These are phyloP conservation scores for Panonychus citri DNA, from an alignment of 1,140 invertebrate genomes.

Conservation along the genomic window DNA sequence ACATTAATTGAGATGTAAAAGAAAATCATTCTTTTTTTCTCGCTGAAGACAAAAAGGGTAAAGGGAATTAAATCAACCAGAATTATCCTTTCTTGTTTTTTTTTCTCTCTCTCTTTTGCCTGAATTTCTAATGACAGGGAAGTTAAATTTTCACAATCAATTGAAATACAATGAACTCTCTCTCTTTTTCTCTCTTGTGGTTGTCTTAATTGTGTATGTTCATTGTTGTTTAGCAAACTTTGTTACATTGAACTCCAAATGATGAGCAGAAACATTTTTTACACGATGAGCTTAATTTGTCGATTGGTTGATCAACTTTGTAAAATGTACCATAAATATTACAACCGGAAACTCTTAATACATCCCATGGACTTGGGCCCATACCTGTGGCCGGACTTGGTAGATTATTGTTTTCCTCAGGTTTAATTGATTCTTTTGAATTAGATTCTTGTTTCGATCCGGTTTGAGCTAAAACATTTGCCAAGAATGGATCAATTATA, in stretches of 20 bases:
- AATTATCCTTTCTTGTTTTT: too few relatives aligned
- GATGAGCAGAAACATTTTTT: conserved; percentile 63
- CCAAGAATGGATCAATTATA: not conserved
- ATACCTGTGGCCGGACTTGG: not conserved
- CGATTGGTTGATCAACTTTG: conserved; percentile 52
- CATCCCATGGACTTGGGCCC: not conserved
- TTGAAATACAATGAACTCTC: too few relatives aligned
- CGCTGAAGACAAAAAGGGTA: too few relatives aligned
- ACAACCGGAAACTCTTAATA: conserved; percentile 41
- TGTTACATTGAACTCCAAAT: conserved; percentile 55
- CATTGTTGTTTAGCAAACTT: conserved; percentile 31
- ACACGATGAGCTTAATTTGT: conserved; percentile 54
- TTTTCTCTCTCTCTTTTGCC: too few relatives aligned
- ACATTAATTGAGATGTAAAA: too few relatives aligned
- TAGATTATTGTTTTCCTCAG: not conserved
- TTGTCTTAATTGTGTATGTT: too few relatives aligned
- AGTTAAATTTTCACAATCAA: too few relatives aligned
- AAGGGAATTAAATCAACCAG: too few relatives aligned
- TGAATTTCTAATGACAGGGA: too few relatives aligned
- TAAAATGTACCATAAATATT: conserved; percentile 81
- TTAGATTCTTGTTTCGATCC: not conserved
- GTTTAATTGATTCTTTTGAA: not conserved
- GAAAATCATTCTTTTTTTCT: too few relatives aligned
- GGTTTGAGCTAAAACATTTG: too few relatives aligned
- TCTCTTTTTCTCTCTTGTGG: too few relatives aligned